A percentile compares a stretch with the other conserved stretches of the same genome.
These are phyloP conservation scores for Temnothorax nylanderi DNA, from an alignment of 1,140 invertebrate species.

Conservation along the genomic window DNA sequence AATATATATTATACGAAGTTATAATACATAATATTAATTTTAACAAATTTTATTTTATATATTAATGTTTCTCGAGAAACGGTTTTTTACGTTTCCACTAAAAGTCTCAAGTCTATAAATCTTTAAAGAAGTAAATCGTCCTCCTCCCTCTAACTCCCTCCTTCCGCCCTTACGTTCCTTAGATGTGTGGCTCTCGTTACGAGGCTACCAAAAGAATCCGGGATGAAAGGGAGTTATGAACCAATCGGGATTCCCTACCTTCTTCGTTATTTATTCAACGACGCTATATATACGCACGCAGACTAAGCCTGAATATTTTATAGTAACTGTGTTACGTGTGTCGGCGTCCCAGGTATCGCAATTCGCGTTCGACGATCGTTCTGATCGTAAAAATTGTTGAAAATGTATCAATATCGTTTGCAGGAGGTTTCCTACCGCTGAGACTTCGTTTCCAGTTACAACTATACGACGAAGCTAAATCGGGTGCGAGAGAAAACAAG, in stretches of 20 bases:
- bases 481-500: neutral
- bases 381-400: conserved; percentile 62
- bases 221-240: conserved; percentile 69
- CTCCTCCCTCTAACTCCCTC: neutral
- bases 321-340: conserved; percentile 56
- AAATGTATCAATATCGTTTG: conserved; percentile 40
- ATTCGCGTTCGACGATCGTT: conserved; percentile 62
- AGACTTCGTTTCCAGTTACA: neutral
- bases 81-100: neutral
- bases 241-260: conserved; percentile 62
- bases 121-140: conserved; percentile 22
- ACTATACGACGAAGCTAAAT: neutral
- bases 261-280: conserved; percentile 70
- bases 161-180: conserved; percentile 16
- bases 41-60: neutral
- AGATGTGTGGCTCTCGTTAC: conserved; percentile 64
- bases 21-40: neutral
- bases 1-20: neutral
- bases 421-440: neutral
- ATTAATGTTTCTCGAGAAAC: neutral
- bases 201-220: conserved; percentile 59
- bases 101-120: conserved; percentile 11
- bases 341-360: conserved; percentile 31
- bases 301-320: conserved; percentile 70
- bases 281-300: conserved; percentile 61